phyloP scores from a whole-genome alignment of 1,140 invertebrate genomes.

The Caenorhabditis tropicalis region DNA sequence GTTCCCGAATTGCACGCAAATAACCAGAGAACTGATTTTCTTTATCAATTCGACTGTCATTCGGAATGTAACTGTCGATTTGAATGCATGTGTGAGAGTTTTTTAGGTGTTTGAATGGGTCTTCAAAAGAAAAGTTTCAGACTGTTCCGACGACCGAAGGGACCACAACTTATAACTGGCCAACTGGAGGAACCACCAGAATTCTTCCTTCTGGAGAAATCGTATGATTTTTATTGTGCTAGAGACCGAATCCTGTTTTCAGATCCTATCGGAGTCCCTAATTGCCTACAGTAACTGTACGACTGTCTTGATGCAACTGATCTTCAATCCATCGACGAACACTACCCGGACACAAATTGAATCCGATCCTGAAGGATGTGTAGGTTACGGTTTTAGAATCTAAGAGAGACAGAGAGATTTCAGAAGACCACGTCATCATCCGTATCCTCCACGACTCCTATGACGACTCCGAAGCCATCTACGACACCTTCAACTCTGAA shows the following conservation, averaged over 20 bases:
- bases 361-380: slow-evolving; percentile 4
- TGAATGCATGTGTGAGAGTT: background rate
- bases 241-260: background rate
- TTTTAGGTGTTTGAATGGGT: background rate
- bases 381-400: background rate
- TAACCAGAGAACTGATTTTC: background rate
- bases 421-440: background rate
- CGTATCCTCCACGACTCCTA: background rate
- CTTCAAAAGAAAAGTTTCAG: background rate
- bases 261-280: slow-evolving; percentile 11
- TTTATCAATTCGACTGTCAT: background rate
- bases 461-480: background rate
- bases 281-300: slow-evolving; percentile 4
- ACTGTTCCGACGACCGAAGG: background rate
- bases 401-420: background rate
- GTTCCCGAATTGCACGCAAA: background rate
- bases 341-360: background rate
- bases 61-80: background rate
- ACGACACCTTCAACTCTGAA: too few relatives aligned
- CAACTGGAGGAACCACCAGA: background rate
- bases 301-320: background rate
- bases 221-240: background rate
- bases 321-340: background rate
- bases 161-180: slow-evolving; percentile 4
- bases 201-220: background rate